These are phyloP conservation scores for Cerastis rubricosa DNA, from an alignment of 2,888 invertebrate species.

Conservation along the genomic window DNA sequence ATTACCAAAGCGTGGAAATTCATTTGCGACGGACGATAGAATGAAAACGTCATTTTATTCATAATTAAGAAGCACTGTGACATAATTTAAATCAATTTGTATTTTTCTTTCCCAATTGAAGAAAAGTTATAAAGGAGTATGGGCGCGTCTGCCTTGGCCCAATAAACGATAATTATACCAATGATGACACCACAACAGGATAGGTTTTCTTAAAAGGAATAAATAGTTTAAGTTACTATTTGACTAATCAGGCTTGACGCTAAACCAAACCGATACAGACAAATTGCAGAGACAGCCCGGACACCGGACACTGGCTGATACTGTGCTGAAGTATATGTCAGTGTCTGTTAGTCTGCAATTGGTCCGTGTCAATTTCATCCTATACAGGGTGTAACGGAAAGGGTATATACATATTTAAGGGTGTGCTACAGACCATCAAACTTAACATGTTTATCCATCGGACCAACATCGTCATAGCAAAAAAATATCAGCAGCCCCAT, in stretches of 20 bases:
- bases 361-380: too few species aligned
- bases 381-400: too few species aligned
- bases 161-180: background rate
- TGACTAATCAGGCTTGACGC: background rate
- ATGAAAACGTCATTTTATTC: background rate
- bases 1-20: slow-evolving; percentile 49
- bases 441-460: too few species aligned
- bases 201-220: background rate
- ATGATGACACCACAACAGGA: background rate
- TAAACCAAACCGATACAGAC: background rate
- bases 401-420: too few species aligned
- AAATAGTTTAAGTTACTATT: background rate
- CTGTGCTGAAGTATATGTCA: background rate
- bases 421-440: too few species aligned
- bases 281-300: background rate
- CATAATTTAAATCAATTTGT: slow-evolving; percentile 28
- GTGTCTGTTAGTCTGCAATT: background rate
- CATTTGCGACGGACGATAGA: slow-evolving; percentile 43
- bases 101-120: background rate
- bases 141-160: background rate
- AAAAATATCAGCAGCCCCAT: too few species aligned
- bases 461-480: too few species aligned
- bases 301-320: background rate
- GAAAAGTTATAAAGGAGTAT: background rate
- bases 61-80: slow-evolving; percentile 44